Evolutionary conservation across 2,113 vertebrate species (phyloP), one percentile per base, ranked within the genome.

Genomic region (Chlamydotis undulata): DNA sequence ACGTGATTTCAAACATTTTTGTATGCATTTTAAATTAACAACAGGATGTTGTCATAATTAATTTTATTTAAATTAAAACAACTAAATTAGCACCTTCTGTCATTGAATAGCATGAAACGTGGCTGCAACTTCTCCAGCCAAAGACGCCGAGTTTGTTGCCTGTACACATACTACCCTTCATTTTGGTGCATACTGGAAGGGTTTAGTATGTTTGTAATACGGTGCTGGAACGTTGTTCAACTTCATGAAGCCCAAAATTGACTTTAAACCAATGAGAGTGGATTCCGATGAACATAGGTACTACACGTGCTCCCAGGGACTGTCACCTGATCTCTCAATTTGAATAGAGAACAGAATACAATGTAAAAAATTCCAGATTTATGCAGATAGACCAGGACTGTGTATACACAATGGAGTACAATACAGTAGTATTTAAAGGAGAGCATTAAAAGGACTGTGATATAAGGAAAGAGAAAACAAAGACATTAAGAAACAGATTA

Each of bases 81-180:
- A 55, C 12, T 26, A 41, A 49, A 73, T 11, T 24, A 45, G 55
- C 78, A 71, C 49, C 37, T 49, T 37, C 68, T 76, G 29, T 74
- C n/a, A 6, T 1, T 6, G 35, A 43, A 6, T 1, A 78, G 22
- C 12, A 14, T 5, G n/a, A 82, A 85, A 49, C 1, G 1, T 8
- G 29, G 24, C 33, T n/a, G 41, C 14, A 14, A 43, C 56, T 55
- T 2, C 14, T 67, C 25, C 52, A 19, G n/a, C 59, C 7, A 23
- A 56, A 64, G 17, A 13, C 4, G 7, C 3, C 0, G 15, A 28
- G 3, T 3, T 23, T 26, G 17, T 6, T 60, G 33, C 29, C 22
- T 41, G 25, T 9, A 61, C 18, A 14, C 10, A 4, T 5, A 19
- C 6, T 6, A 14, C 18, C 33, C 10, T 33, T 73, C 19, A 18